Conservation (phyloP, 2,797 vertebrate species). For the Garrulus glandarius region DNA sequence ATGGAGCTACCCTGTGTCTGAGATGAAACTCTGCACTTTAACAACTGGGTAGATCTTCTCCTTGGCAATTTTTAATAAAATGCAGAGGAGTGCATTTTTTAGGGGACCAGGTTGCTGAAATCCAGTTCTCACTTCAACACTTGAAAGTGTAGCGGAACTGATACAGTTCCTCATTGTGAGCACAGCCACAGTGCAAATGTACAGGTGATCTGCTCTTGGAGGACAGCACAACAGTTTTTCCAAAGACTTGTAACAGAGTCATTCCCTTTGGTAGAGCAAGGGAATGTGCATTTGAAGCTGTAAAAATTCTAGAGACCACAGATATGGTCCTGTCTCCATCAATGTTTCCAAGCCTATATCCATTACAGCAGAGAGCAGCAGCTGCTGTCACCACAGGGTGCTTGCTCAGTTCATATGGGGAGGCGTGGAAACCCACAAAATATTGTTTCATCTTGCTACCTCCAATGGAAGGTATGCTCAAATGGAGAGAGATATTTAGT, state of each 20-base stretch:
- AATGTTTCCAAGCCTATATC: background rate
- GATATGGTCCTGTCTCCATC: background rate
- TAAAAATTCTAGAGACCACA: background rate
- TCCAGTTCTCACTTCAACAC: background rate
- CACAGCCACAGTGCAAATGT: background rate
- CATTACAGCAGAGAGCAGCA: background rate
- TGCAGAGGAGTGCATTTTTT: background rate
- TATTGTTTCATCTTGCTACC: background rate
- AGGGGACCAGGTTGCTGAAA: background rate
- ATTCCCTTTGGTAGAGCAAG: background rate
- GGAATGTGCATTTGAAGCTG: background rate
- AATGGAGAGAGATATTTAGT: background rate
- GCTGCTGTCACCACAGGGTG: background rate
- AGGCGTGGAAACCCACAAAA: fast-evolving
- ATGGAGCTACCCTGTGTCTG: background rate
- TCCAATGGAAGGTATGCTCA: background rate
- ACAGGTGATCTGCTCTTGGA: background rate
- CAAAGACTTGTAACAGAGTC: background rate
- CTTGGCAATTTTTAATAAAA: background rate
- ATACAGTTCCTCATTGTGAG: background rate
- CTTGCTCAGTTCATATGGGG: background rate
- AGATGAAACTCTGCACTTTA: background rate
- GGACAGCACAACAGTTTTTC: background rate
- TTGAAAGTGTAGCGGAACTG: background rate
- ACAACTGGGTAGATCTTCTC: fast-evolving